Evolutionary conservation across 1,140 invertebrate species (phyloP), one percentile per base, ranked within the genome.

Genomic region (Papilio helenus): DNA sequence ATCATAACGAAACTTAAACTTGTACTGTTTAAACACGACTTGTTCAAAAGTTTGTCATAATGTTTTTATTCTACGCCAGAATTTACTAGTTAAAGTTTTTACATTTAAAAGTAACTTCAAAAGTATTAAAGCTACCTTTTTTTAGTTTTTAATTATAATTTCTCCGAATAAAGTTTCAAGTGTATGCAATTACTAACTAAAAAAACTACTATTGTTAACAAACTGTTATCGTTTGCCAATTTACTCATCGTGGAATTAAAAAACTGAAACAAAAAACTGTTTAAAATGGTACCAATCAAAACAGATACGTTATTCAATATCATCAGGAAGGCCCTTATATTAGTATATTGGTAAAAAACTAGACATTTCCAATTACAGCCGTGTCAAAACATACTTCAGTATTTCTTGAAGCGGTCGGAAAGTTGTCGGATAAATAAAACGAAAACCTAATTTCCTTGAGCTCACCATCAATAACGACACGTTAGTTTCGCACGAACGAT

Each of bases 1-100:
- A 68, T 68, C 26, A 68, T 34, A 68, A 68, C 61, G 3, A 68
- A 68, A 68, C n/a, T 68, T 61, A 12, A 29, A 68, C 61, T 29
- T 68, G 61, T 29, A 68, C 61, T 68, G 61, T 68, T 68, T 68
- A 68, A 68, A 68, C 61, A 68, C 26, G 61, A 68, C 61, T 68
- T 68, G 61, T 68, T 68, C 61, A 29, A 68, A 68, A 29, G 18
- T 29, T 68, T 68, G 26, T 29, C 61, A 26, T 65, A 65, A 65
- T 68, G 26, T 68, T 61, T 61, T 68, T 68, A 68, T 68, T 29
- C 61, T 68, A 34, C 4, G 34, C 61, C 14, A 68, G 26, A 68
- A 68, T 68, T 16, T 68, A 34, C 3, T 68, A 29, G 23, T 68
- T 29, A 34, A 29, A 68, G 61, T 68, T 68, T 68, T 68, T 68